phyloP scores from a whole-genome alignment of 2,888 invertebrate species.

The Anthrax anthrax region DNA sequence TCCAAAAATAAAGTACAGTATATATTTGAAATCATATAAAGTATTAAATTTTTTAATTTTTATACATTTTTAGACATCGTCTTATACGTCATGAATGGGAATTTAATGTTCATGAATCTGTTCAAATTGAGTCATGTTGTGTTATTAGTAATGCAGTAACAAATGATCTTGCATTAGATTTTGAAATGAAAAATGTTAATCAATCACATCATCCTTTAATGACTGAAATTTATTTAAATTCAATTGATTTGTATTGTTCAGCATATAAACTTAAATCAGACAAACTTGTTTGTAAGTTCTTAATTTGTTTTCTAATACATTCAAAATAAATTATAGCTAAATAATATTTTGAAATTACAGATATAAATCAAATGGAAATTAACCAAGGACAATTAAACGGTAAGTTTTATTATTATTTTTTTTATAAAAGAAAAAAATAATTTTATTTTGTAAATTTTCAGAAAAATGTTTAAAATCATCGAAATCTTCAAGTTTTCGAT shows the following conservation, averaged over 20 bases:
- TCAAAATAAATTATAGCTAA: not conserved
- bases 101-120: conserved; percentile 44
- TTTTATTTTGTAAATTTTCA: conserved; percentile 4
- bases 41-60: not conserved
- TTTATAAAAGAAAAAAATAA: no score
- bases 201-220: conserved; percentile 40
- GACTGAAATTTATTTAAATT: conserved; percentile 27
- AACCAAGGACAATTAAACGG: conserved; percentile 22
- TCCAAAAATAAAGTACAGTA: conserved; percentile 28
- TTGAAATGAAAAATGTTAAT: conserved; percentile 56
- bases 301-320: not conserved
- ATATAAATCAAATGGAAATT: conserved; percentile 29
- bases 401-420: conserved; percentile 7
- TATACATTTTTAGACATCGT: conserved; percentile 35
- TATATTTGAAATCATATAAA: no score
- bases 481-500: conserved; percentile 29
- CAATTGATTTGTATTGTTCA: conserved; percentile 26
- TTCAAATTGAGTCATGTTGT: conserved; percentile 39
- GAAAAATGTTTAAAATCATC: conserved; percentile 26
- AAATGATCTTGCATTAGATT: conserved; percentile 43
- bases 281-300: conserved; percentile 27
- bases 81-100: conserved; percentile 51
- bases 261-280: conserved; percentile 23
- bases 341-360: conserved; percentile 15
- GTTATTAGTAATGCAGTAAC: conserved; percentile 40